These are phyloP conservation scores for Eurypyga helias DNA, from an alignment of 2,113 vertebrate genomes.

Conservation along the genomic window DNA sequence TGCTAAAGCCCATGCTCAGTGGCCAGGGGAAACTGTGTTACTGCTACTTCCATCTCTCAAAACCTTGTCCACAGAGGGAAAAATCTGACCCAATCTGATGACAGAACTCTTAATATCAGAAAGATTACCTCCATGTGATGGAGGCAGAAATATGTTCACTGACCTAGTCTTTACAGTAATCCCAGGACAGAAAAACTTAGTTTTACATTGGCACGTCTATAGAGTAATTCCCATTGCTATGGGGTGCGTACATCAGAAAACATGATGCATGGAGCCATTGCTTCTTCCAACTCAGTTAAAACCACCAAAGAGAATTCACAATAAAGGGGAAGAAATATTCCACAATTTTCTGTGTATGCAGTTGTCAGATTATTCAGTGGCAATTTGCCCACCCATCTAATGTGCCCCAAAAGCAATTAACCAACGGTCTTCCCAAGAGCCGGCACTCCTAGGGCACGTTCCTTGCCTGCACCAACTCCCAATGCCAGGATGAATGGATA, in stretches of 20 bases:
- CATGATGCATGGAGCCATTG: not conserved
- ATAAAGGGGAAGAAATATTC: not conserved
- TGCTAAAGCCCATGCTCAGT: rapidly evolving
- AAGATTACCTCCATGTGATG: not conserved
- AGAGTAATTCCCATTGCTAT: constrained; percentile 28
- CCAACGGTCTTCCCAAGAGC: not conserved
- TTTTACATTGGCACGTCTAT: constrained; percentile 30
- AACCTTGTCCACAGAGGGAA: not conserved
- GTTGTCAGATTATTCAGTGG: rapidly evolving
- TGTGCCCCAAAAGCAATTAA: not conserved
- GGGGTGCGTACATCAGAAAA: not conserved
- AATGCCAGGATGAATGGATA: rapidly evolving
- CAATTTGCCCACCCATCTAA: not conserved
- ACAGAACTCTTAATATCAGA: not conserved
- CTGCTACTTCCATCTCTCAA: not conserved
- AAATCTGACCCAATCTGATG: not conserved
- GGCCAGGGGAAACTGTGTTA: rapidly evolving
- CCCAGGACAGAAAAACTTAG: constrained; percentile 18
- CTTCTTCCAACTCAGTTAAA: not conserved
- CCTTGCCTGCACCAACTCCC: rapidly evolving
- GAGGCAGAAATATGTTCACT: not conserved
- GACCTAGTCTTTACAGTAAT: constrained; percentile 14
- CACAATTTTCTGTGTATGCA: no score
- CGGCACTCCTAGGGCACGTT: not conserved
- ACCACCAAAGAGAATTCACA: not conserved